These are phyloP conservation scores for Hystrix brachyura DNA, from an alignment of 2,113 vertebrate species.

Conservation along the genomic window DNA sequence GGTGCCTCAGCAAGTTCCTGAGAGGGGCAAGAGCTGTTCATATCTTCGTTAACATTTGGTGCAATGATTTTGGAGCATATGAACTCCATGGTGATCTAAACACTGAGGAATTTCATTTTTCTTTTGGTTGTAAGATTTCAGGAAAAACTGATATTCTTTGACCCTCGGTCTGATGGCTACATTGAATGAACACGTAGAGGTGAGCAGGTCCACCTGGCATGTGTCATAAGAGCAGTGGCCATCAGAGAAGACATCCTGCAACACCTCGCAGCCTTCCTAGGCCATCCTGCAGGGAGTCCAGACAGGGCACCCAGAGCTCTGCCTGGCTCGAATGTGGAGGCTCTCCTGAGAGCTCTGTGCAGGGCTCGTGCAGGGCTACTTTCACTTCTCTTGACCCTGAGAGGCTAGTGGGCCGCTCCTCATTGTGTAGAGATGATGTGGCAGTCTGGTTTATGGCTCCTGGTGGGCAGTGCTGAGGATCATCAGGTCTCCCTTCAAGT, in stretches of 20 bases:
- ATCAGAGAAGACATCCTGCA: not conserved
- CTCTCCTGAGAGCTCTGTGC: not conserved
- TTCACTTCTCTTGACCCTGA: not conserved
- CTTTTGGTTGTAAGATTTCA: not conserved
- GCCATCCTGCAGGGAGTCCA: not conserved
- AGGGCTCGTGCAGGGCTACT: not conserved
- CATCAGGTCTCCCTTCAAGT: not conserved
- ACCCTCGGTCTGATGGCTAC: not conserved
- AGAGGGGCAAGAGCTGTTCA: not conserved
- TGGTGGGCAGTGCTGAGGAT: slow-evolving; percentile 10
- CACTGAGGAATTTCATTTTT: not conserved
- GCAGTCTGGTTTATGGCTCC: not conserved
- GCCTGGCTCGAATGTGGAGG: not conserved
- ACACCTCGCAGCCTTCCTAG: not conserved
- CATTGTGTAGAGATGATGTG: not conserved
- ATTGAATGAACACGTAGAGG: not conserved
- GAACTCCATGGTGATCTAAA: not conserved
- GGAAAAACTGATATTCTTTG: not conserved
- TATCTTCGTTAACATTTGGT: not conserved
- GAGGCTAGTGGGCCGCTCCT: not conserved
- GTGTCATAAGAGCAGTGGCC: not conserved
- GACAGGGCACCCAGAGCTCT: not conserved
- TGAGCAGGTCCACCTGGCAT: not conserved
- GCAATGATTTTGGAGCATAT: not conserved
- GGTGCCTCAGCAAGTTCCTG: not conserved